A percentile compares a stretch with the other conserved stretches of the same genome.
Conservation (phyloP, 2,888 invertebrate species). For the Exocentrus adspersus region DNA sequence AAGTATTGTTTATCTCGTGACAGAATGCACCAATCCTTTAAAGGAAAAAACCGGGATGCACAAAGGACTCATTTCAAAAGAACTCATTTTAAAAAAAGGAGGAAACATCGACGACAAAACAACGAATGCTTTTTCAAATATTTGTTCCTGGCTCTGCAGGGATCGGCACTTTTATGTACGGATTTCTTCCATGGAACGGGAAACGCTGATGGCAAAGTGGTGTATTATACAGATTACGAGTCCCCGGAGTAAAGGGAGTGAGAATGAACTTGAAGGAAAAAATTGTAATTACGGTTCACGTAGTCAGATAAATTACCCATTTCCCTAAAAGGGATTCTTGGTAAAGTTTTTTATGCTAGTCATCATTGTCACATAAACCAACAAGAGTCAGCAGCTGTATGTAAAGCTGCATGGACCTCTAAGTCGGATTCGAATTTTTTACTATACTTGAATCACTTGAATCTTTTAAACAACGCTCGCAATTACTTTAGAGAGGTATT, state of each 20-base stretch:
- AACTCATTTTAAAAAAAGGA: slow-evolving; percentile 8
- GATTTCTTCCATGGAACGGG: slow-evolving; percentile 22
- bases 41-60: slow-evolving; percentile 14
- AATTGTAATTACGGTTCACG: neutral
- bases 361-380: too few species aligned
- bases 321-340: neutral
- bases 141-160: slow-evolving; percentile 24
- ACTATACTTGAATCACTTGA: too few species aligned
- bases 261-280: neutral
- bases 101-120: slow-evolving; percentile 24
- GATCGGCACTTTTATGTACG: slow-evolving; percentile 14
- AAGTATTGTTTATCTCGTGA: too few species aligned
- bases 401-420: too few species aligned
- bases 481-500: too few species aligned
- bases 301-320: neutral
- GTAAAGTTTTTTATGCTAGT: too few species aligned
- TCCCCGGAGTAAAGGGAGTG: slow-evolving; percentile 1
- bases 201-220: slow-evolving; percentile 15
- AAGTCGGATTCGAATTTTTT: too few species aligned
- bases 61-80: slow-evolving; percentile 6
- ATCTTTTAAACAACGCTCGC: too few species aligned
- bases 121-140: slow-evolving; percentile 26
- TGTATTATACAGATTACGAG: slow-evolving; percentile 20
- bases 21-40: too few species aligned
- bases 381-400: too few species aligned